Evolutionary conservation across 2,113 vertebrate genomes (phyloP).

Genomic region (Clarias gariepinus): DNA sequence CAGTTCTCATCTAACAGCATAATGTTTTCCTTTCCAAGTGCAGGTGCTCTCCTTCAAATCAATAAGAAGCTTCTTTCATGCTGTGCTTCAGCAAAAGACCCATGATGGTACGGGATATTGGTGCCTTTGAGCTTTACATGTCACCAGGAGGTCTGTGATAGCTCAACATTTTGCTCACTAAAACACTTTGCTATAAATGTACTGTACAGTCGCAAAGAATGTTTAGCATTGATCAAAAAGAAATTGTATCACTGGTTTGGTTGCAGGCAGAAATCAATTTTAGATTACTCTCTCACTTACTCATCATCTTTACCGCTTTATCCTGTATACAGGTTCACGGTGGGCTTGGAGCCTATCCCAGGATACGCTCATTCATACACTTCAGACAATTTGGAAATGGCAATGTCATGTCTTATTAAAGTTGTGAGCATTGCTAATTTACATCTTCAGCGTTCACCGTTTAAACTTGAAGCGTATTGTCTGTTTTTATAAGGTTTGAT

Average conservation of each 20-base stretch:
- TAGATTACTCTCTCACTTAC: not conserved
- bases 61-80: not conserved
- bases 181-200: not conserved
- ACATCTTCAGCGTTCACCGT: not conserved
- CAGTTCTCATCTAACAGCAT: not conserved
- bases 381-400: no score
- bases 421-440: not conserved
- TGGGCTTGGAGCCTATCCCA: no score
- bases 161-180: not conserved
- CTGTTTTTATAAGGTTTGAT: not conserved
- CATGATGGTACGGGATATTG: not conserved
- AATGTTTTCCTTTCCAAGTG: slow-evolving; percentile 2
- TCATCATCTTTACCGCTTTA: no score
- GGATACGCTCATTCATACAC: no score
- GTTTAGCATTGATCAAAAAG: not conserved
- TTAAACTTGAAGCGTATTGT: not conserved
- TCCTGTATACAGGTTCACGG: no score
- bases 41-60: slow-evolving; percentile 1
- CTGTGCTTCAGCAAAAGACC: not conserved
- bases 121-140: not conserved
- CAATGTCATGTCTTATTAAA: no score
- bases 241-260: not conserved
- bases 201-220: not conserved
- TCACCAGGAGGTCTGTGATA: not conserved
- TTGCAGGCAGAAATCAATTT: not conserved